Conservation (phyloP, 2,888 invertebrate species). For the Drosophila sordidula region DNA sequence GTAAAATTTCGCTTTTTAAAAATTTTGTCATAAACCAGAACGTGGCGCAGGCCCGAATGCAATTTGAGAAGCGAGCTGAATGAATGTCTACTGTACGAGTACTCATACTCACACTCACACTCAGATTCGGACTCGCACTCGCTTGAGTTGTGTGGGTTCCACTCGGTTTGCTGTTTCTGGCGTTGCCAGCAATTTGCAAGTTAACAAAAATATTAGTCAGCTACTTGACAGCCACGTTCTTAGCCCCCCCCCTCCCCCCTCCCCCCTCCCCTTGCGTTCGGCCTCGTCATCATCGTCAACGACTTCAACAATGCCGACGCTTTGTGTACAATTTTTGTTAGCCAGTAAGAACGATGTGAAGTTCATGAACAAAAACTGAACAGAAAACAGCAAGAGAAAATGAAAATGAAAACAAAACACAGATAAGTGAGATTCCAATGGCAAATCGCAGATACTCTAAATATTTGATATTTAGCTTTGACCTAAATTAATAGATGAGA, state of each 20-base stretch:
- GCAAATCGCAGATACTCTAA: constrained; percentile 32
- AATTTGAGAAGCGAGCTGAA: constrained; percentile 34
- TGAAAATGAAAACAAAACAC: constrained; percentile 42
- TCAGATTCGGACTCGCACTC: neutral
- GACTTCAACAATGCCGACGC: constrained; percentile 48
- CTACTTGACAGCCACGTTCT: constrained; percentile 54
- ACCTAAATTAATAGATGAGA: too few species aligned
- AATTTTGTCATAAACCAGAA: constrained; percentile 27
- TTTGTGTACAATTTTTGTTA: constrained; percentile 39
- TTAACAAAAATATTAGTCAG: constrained; percentile 65
- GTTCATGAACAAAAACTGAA: constrained; percentile 66
- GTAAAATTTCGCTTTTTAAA: constrained; percentile 14
- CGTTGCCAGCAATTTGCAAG: constrained; percentile 57
- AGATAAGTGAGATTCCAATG: neutral
- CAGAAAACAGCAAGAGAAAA: constrained; percentile 18
- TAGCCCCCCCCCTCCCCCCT: neutral
- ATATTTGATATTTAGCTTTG: neutral
- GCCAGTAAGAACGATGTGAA: constrained; percentile 48
- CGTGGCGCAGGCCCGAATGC: constrained; percentile 29
- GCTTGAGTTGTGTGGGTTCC: constrained; percentile 3
- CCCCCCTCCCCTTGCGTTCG: neutral
- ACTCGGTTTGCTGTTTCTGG: constrained; percentile 20
- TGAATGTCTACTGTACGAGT: constrained; percentile 21
- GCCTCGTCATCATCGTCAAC: constrained; percentile 31
- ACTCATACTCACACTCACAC: neutral